phyloP scores from a whole-genome alignment of 2,113 vertebrate genomes.

The Kryptolebias marmoratus region DNA sequence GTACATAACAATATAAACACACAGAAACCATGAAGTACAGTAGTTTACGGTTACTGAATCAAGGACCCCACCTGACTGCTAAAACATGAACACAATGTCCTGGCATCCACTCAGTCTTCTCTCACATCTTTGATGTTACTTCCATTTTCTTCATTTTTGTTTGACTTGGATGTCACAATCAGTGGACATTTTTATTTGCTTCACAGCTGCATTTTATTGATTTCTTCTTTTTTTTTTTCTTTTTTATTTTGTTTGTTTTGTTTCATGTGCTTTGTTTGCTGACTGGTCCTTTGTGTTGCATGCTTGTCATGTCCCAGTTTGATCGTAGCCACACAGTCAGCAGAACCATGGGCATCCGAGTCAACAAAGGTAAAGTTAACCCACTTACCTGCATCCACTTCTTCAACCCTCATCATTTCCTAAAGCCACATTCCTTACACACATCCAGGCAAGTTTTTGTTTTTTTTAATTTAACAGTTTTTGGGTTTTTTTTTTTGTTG shows the following conservation, averaged over 20 bases:
- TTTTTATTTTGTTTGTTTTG: slow-evolving; percentile 38
- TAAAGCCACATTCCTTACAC: slow-evolving; percentile 40
- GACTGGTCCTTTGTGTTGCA: slow-evolving; percentile 72
- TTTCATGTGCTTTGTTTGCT: slow-evolving; percentile 65
- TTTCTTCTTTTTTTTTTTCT: slow-evolving; percentile 39
- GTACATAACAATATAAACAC: slow-evolving; percentile 26
- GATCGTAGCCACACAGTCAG: slow-evolving; percentile 81
- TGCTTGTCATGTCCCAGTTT: slow-evolving; percentile 80
- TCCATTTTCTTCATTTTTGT: slow-evolving; percentile 38
- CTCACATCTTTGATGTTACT: slow-evolving; percentile 29
- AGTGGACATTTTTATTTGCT: slow-evolving; percentile 47
- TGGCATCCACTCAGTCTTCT: slow-evolving; percentile 70
- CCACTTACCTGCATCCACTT: slow-evolving; percentile 47
- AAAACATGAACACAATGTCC: slow-evolving; percentile 25
- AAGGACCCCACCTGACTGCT: slow-evolving; percentile 39
- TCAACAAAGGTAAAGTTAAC: slow-evolving; percentile 81
- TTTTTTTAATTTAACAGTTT: neutral
- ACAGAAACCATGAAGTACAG: slow-evolving; percentile 8
- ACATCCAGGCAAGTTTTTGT: slow-evolving; percentile 35
- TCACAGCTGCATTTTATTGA: slow-evolving; percentile 53
- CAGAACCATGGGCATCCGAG: slow-evolving; percentile 75
- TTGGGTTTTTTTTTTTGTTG: neutral
- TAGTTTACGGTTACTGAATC: slow-evolving; percentile 23
- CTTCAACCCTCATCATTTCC: slow-evolving; percentile 33
- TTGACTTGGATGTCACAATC: slow-evolving; percentile 35